A percentile compares a stretch with the other conserved stretches of the same genome.
Evolutionary conservation across 92 coral and sea anemone genomes (phyloP).

Genomic region (Siderastrea radians): DNA sequence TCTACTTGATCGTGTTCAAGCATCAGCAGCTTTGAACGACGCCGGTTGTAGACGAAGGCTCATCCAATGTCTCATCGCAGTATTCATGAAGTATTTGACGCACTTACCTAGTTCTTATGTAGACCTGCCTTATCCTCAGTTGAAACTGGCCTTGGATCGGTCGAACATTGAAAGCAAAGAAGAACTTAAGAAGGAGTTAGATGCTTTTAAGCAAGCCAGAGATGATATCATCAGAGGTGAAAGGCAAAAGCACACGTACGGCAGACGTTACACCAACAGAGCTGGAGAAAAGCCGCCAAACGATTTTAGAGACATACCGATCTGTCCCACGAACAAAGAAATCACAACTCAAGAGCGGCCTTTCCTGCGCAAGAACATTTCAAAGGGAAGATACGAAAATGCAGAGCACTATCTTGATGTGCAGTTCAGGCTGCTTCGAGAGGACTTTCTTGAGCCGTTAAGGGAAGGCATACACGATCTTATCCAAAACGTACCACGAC

Average conservation of each 20-base stretch:
- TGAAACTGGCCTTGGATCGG: conserved; percentile 37
- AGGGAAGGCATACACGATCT: conserved; percentile 88
- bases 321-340: conserved; percentile 76
- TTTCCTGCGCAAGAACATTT: conserved; percentile 76
- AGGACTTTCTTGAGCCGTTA: conserved; percentile 88
- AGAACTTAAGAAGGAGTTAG: conserved; percentile 26
- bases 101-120: conserved; percentile 65
- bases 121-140: conserved; percentile 59
- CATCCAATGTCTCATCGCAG: conserved; percentile 21
- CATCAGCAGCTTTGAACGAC: background rate
- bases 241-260: conserved; percentile 56
- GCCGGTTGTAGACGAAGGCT: background rate
- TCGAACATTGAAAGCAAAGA: conserved; percentile 24
- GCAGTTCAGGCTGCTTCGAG: conserved; percentile 88
- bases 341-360: conserved; percentile 52
- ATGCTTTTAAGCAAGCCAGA: conserved; percentile 47
- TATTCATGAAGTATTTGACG: conserved; percentile 54
- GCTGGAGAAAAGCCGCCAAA: conserved; percentile 67
- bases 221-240: conserved; percentile 58
- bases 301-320: conserved; percentile 77
- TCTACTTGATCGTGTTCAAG: conserved; percentile 20
- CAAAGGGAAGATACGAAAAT: conserved; percentile 71
- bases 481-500: conserved; percentile 46
- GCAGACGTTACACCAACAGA: conserved; percentile 2
- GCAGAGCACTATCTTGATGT: conserved; percentile 87